Conservation (phyloP, 1,140 invertebrate genomes). For the Calliopsis andreniformis region DNA sequence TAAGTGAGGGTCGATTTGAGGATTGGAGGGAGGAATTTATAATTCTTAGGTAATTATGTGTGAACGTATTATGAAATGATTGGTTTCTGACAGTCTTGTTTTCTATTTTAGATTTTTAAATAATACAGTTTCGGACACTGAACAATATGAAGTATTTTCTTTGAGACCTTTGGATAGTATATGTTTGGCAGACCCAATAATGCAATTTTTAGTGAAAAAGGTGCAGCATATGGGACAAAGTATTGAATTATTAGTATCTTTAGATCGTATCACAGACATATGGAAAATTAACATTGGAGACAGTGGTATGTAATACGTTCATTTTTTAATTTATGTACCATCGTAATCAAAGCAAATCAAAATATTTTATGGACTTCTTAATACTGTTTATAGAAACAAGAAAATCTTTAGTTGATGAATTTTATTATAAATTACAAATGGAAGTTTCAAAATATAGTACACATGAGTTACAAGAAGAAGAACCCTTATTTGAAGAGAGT, state of each 20-base stretch:
- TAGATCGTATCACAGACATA: slow-evolving; percentile 77
- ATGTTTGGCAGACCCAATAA: slow-evolving; percentile 73
- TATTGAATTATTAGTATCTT: slow-evolving; percentile 76
- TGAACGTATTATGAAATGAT: neutral
- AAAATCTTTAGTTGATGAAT: slow-evolving; percentile 73
- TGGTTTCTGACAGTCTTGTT: slow-evolving; percentile 41
- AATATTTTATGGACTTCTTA: slow-evolving; percentile 37
- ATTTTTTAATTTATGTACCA: slow-evolving; percentile 9
- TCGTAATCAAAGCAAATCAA: slow-evolving; percentile 4
- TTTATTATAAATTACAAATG: slow-evolving; percentile 66
- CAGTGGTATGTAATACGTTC: slow-evolving; percentile 14
- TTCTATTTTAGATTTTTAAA: slow-evolving; percentile 18
- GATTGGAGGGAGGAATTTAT: slow-evolving; percentile 83
- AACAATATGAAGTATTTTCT: slow-evolving; percentile 68
- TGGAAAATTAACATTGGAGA: slow-evolving; percentile 63
- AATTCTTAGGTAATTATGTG: slow-evolving; percentile 75
- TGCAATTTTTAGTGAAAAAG: slow-evolving; percentile 75
- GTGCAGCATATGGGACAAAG: slow-evolving; percentile 77
- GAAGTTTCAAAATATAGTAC: slow-evolving; percentile 72
- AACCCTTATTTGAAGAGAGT: slow-evolving; percentile 53
- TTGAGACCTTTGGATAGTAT: slow-evolving; percentile 64
- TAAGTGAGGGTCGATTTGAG: slow-evolving; percentile 81
- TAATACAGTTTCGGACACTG: slow-evolving; percentile 54
- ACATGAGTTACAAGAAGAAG: slow-evolving; percentile 33
- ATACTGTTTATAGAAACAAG: slow-evolving; percentile 60